Conservation (phyloP, 2,888 invertebrate species). For the Stomorhina lunata region DNA sequence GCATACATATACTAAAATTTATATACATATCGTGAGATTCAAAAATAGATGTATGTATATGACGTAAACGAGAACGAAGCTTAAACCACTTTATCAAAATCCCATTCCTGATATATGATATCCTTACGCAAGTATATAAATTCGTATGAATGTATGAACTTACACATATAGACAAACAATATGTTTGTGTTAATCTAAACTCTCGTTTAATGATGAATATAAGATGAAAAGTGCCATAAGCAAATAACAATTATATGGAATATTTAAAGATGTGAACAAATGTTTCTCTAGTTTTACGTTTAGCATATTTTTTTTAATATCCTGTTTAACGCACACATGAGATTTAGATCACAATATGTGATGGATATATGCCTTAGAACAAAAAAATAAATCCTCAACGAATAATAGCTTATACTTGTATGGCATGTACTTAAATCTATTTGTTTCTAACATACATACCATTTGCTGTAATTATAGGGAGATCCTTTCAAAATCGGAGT, state of each 20-base stretch:
- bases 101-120: too few species aligned
- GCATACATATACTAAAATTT: too few species aligned
- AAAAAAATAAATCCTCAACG: not conserved
- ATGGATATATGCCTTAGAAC: not conserved
- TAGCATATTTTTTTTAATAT: not conserved
- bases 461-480: conserved; percentile 49
- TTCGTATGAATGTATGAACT: not conserved
- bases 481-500: too few species aligned
- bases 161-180: not conserved
- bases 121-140: not conserved
- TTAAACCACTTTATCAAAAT: too few species aligned
- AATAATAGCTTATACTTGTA: conserved; percentile 46
- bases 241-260: conserved; percentile 61
- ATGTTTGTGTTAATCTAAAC: conserved; percentile 5
- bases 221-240: conserved; percentile 54
- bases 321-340: not conserved
- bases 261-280: conserved; percentile 45
- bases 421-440: conserved; percentile 45
- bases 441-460: conserved; percentile 52
- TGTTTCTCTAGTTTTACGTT: not conserved
- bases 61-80: too few species aligned
- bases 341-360: too few species aligned
- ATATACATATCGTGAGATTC: too few species aligned
- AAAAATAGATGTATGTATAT: too few species aligned
- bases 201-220: conserved; percentile 41